Conservation (phyloP, 1,140 invertebrate species). For the Fopius arisanus region DNA sequence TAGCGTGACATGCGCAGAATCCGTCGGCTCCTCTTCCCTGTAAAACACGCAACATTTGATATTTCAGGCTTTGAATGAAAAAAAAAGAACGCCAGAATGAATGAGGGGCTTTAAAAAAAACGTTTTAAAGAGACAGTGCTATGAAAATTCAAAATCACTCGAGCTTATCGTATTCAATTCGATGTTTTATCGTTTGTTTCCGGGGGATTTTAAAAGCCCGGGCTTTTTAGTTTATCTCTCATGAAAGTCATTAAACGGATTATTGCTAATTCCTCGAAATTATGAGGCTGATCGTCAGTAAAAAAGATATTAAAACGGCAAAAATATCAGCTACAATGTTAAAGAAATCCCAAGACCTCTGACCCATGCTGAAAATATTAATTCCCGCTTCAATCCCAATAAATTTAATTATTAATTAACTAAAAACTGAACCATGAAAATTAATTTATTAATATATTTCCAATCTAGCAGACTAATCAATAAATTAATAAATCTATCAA, state of each 20-base stretch:
- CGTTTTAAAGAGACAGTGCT: not conserved
- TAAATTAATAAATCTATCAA: too few species aligned
- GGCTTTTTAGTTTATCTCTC: not conserved
- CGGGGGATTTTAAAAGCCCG: not conserved
- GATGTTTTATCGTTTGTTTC: not conserved
- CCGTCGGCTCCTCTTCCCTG: not conserved
- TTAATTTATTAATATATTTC: too few species aligned
- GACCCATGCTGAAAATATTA: too few species aligned
- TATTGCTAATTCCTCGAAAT: not conserved
- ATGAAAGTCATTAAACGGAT: not conserved
- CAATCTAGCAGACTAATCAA: too few species aligned
- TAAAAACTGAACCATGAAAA: too few species aligned
- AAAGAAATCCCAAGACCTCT: too few species aligned
- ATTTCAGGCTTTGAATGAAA: not conserved
- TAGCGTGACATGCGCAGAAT: conserved; percentile 1
- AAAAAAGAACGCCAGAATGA: not conserved
- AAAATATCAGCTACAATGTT: too few species aligned
- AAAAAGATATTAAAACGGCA: too few species aligned
- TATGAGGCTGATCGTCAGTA: not conserved
- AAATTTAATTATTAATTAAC: too few species aligned
- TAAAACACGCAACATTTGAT: conserved; percentile 9
- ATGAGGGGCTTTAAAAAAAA: not conserved
- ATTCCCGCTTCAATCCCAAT: too few species aligned
- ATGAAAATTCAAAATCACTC: conserved; percentile 1
- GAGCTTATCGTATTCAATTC: not conserved